Evolutionary conservation across 2,113 vertebrate species (phyloP).

Genomic region (Anthoscopus minutus): DNA sequence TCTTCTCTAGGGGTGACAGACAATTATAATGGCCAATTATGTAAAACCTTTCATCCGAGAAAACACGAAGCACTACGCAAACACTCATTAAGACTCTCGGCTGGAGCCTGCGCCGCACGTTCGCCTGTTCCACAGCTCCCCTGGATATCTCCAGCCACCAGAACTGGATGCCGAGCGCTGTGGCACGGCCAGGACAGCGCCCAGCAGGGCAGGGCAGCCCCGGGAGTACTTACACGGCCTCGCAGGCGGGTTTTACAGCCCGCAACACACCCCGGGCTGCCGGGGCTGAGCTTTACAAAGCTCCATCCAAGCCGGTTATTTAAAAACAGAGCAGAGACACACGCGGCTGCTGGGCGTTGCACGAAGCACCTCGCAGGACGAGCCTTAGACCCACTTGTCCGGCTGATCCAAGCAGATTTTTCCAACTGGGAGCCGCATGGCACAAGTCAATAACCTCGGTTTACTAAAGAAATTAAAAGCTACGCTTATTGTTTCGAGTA

Average conservation of each 20-base stretch:
- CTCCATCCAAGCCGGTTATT: neutral
- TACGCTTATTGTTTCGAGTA: neutral
- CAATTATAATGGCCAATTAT: constrained; percentile 33
- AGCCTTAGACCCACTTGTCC: neutral
- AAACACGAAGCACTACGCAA: neutral
- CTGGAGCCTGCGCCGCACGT: neutral
- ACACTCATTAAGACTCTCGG: neutral
- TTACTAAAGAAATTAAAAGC: neutral
- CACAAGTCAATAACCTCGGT: neutral
- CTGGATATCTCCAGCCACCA: neutral
- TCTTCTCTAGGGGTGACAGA: constrained; percentile 5
- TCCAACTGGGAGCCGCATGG: neutral
- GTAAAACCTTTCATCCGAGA: constrained; percentile 44
- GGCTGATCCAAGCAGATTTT: neutral
- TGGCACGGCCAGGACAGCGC: neutral
- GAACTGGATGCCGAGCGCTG: neutral
- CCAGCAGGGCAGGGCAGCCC: neutral
- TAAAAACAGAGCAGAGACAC: neutral
- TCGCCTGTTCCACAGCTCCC: neutral
- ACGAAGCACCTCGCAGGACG: neutral
- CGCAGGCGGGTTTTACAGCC: neutral
- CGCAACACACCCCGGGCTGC: neutral
- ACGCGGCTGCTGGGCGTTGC: neutral
- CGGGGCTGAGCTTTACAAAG: neutral
- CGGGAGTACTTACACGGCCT: neutral